These are phyloP conservation scores for Echiichthys vipera DNA, from an alignment of 2,797 vertebrate genomes.

Conservation along the genomic window DNA sequence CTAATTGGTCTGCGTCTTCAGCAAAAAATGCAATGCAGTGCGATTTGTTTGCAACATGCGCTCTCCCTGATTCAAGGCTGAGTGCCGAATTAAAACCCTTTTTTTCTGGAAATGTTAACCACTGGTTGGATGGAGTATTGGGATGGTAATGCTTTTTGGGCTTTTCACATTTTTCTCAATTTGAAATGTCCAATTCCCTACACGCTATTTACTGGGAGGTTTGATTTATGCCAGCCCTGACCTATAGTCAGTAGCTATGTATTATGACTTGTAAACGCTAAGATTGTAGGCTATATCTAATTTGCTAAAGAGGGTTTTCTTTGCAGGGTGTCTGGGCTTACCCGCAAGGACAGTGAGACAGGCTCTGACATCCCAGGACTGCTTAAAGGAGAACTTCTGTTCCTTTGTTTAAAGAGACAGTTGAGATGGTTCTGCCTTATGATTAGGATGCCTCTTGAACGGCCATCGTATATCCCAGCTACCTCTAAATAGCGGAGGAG, in stretches of 20 bases:
- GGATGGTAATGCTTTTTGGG: slow-evolving; percentile 5
- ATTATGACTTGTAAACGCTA: neutral
- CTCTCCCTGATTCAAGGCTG: no score
- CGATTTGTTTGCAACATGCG: no score
- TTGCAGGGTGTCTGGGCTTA: neutral
- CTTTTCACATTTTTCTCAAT: neutral
- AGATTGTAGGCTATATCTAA: neutral
- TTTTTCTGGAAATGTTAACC: slow-evolving; percentile 29
- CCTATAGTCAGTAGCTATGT: no score
- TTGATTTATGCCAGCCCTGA: no score
- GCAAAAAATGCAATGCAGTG: no score
- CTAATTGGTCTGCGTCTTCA: no score
- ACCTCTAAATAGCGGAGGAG: neutral
- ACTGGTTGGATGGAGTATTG: slow-evolving; percentile 8
- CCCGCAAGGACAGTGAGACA: neutral
- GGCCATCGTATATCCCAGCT: neutral
- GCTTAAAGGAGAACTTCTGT: neutral
- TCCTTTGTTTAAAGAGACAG: neutral
- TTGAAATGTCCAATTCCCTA: neutral
- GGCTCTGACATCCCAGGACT: neutral
- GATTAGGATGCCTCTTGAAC: neutral
- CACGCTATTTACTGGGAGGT: no score
- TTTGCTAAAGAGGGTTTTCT: neutral
- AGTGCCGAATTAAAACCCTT: slow-evolving; percentile 34
- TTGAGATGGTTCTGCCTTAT: neutral